phyloP scores from a whole-genome alignment of 2,888 invertebrate species.

The Temnothorax ravouxi region DNA sequence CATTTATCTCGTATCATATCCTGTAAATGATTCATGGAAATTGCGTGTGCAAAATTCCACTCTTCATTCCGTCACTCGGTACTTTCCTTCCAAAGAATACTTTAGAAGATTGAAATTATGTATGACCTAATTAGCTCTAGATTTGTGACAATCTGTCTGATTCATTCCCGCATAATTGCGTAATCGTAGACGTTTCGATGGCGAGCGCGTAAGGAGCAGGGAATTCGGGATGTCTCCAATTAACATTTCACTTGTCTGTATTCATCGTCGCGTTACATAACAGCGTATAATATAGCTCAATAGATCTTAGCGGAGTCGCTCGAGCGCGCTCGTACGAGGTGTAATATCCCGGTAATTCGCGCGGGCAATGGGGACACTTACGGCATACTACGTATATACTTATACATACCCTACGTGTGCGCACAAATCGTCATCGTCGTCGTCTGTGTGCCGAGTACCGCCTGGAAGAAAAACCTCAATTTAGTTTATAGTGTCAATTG shows the following conservation, averaged over 20 bases:
- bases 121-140: background rate
- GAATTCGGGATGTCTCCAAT: slow-evolving; percentile 27
- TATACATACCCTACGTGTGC: slow-evolving; percentile 7
- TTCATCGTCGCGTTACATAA: slow-evolving; percentile 18
- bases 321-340: slow-evolving; percentile 31
- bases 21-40: background rate
- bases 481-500: slow-evolving; percentile 64
- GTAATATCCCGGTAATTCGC: slow-evolving; percentile 48
- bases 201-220: background rate
- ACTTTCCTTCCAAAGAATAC: background rate
- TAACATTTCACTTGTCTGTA: slow-evolving; percentile 37
- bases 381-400: background rate
- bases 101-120: background rate
- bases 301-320: slow-evolving; percentile 43
- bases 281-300: slow-evolving; percentile 41
- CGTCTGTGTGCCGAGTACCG: slow-evolving; percentile 29
- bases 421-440: slow-evolving; percentile 37
- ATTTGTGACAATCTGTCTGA: slow-evolving; percentile 1
- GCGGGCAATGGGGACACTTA: slow-evolving; percentile 35
- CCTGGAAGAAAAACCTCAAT: slow-evolving; percentile 55
- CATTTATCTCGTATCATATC: background rate
- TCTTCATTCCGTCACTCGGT: background rate
- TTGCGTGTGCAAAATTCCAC: slow-evolving; percentile 1
- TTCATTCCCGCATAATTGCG: slow-evolving; percentile 9
- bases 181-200: background rate